A percentile compares a stretch with the other conserved stretches of the same genome.
These are phyloP conservation scores for Lagodon rhomboides DNA, from an alignment of 2,797 vertebrate genomes.

Conservation along the genomic window DNA sequence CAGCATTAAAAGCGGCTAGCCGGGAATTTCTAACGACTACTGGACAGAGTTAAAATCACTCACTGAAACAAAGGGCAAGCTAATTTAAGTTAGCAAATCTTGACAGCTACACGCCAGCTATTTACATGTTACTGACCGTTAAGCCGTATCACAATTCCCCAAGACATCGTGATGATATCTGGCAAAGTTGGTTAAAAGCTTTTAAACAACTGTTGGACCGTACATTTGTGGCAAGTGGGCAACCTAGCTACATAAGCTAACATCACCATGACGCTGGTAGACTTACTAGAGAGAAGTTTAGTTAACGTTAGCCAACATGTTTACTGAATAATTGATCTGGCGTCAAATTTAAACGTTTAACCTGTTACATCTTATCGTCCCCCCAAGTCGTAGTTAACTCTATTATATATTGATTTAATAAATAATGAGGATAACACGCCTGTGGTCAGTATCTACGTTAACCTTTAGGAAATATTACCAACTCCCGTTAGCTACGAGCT, in stretches of 20 bases:
- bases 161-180: rapidly evolving
- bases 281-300: constrained; percentile 37
- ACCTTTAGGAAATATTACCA: neutral
- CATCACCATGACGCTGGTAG: constrained; percentile 60
- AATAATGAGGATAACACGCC: rapidly evolving
- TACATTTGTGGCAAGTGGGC: neutral
- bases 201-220: neutral
- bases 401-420: rapidly evolving
- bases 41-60: neutral
- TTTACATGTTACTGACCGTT: neutral
- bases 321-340: neutral
- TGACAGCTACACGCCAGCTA: neutral
- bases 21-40: neutral
- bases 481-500: constrained; percentile 32
- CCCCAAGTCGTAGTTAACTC: rapidly evolving
- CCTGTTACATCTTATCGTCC: too few relatives aligned
- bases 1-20: neutral
- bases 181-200: rapidly evolving
- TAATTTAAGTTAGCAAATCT: constrained; percentile 47
- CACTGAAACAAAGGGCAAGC: constrained; percentile 72
- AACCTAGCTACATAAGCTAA: constrained; percentile 36
- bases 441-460: neutral
- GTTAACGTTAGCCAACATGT: constrained; percentile 35
- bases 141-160: neutral
- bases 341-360: neutral